Evolutionary conservation across 1,140 invertebrate species (phyloP).

Genomic region (Papilio xuthus): DNA sequence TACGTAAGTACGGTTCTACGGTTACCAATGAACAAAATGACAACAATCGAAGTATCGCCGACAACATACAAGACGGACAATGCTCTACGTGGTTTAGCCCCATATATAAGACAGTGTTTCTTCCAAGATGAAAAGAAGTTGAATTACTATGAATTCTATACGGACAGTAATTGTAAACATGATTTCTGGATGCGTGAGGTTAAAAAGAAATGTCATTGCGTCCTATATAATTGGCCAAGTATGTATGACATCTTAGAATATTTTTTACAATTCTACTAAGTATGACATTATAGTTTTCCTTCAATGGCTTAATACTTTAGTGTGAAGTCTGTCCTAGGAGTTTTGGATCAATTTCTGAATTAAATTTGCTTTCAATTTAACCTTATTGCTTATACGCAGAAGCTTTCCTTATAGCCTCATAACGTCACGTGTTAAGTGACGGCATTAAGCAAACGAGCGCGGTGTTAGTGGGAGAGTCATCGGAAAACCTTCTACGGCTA

Average conservation of each 20-base stretch:
- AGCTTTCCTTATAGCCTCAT: too few relatives aligned
- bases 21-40: constrained; percentile 73
- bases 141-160: constrained; percentile 70
- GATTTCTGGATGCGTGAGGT: constrained; percentile 66
- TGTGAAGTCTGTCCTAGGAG: neutral
- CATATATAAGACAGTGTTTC: constrained; percentile 82
- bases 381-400: too few relatives aligned
- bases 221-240: constrained; percentile 73
- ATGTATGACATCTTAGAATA: too few relatives aligned
- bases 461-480: too few relatives aligned
- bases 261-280: too few relatives aligned
- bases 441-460: too few relatives aligned
- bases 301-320: neutral
- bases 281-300: constrained; percentile 30
- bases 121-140: constrained; percentile 83
- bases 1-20: constrained; percentile 69
- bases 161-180: constrained; percentile 71
- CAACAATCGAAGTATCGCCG: constrained; percentile 73
- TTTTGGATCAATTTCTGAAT: too few relatives aligned
- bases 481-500: too few relatives aligned
- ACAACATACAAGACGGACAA: constrained; percentile 70
- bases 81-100: constrained; percentile 56
- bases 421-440: too few relatives aligned
- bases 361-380: too few relatives aligned
- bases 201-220: constrained; percentile 62